Conservation (phyloP, 1,140 invertebrate species). For the Trinorchestia longiramus region DNA sequence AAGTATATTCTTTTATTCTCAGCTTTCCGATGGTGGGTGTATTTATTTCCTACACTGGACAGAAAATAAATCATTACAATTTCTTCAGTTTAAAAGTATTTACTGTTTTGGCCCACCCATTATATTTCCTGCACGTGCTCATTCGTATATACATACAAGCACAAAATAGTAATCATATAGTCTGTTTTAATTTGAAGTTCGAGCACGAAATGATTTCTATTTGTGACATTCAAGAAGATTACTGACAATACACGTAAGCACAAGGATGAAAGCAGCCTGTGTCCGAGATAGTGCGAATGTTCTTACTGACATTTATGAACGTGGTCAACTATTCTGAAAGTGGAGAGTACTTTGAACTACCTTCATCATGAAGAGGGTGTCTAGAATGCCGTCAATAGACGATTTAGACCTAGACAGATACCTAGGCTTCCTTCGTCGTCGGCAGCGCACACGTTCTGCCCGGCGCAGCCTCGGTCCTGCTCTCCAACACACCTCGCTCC, state of each 20-base stretch:
- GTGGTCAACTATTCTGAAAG: neutral
- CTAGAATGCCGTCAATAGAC: constrained; percentile 7
- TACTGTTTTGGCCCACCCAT: too few relatives aligned
- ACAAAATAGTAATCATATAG: too few relatives aligned
- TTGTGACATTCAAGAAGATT: neutral
- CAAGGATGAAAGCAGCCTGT: neutral
- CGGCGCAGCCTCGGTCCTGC: constrained; percentile 11
- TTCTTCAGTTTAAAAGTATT: too few relatives aligned
- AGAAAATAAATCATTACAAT: too few relatives aligned
- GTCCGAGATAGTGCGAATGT: neutral
- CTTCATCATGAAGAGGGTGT: neutral
- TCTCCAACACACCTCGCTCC: neutral
- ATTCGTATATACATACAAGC: too few relatives aligned
- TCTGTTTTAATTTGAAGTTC: too few relatives aligned
- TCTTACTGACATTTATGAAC: too few relatives aligned
- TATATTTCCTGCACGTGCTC: too few relatives aligned
- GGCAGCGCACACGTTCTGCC: neutral
- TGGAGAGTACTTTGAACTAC: neutral
- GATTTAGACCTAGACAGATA: constrained; percentile 44
- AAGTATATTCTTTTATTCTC: too few relatives aligned
- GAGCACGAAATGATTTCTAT: too few relatives aligned
- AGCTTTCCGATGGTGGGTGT: too few relatives aligned
- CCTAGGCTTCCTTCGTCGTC: neutral
- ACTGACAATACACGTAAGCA: neutral
- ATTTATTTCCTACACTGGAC: too few relatives aligned